A percentile compares a stretch with the other conserved stretches of the same genome.
Conservation (phyloP, 2,888 invertebrate species). For the Diaprepes abbreviatus region DNA sequence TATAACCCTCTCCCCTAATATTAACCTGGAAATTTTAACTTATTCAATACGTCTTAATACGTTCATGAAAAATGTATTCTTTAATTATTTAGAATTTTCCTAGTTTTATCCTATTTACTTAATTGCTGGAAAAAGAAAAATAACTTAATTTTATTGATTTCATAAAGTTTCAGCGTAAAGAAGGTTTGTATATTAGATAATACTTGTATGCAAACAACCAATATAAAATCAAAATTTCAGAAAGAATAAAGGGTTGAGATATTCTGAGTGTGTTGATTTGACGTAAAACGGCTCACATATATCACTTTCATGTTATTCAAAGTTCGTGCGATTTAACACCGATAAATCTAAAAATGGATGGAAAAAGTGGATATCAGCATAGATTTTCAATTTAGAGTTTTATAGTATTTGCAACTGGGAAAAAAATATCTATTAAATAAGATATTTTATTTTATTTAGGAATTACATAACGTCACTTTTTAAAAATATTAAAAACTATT, state of each 20-base stretch:
- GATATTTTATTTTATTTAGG: constrained; percentile 2
- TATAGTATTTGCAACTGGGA: constrained; percentile 9
- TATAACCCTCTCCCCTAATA: too few species aligned
- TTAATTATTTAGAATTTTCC: too few species aligned
- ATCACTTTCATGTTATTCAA: constrained; percentile 8
- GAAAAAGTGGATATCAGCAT: constrained; percentile 7
- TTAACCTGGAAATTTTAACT: too few species aligned
- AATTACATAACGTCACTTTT: too few species aligned
- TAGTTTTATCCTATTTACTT: too few species aligned
- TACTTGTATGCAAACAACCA: background rate
- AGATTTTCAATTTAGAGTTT: constrained; percentile 9
- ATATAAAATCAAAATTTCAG: constrained; percentile 6
- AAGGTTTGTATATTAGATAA: too few species aligned
- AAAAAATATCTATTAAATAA: background rate
- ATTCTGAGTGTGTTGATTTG: constrained; percentile 5
- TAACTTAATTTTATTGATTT: too few species aligned
- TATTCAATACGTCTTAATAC: too few species aligned
- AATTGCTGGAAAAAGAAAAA: too few species aligned
- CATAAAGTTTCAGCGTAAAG: too few species aligned
- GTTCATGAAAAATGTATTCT: too few species aligned
- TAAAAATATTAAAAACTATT: too few species aligned
- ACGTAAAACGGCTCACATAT: constrained; percentile 10
- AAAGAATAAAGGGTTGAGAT: constrained; percentile 15
- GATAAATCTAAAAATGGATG: constrained; percentile 8
- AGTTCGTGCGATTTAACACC: constrained; percentile 6